Percentiles rank a stretch among this genome's conserved stretches.
Evolutionary conservation across 2,888 invertebrate genomes (phyloP).

Genomic region (Tetragonisca angustula): DNA sequence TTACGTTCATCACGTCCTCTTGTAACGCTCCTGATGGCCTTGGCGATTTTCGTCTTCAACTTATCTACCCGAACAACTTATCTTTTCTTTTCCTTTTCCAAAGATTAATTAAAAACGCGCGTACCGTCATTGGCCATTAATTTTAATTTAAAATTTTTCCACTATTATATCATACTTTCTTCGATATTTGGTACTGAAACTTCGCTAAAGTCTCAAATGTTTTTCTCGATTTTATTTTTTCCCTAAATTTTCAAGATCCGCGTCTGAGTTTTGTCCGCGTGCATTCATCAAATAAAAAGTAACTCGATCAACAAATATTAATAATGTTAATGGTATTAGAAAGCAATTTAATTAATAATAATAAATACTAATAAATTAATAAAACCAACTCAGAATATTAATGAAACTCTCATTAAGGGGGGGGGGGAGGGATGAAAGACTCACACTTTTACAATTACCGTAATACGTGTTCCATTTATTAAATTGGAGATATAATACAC

Average conservation of each 20-base stretch:
- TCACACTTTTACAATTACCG: constrained; percentile 64
- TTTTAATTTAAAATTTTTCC: neutral
- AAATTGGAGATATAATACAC: constrained; percentile 83
- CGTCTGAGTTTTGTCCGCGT: too few species aligned
- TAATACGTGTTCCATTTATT: constrained; percentile 81
- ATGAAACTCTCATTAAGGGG: neutral
- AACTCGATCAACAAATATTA: too few species aligned
- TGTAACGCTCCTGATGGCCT: constrained; percentile 36
- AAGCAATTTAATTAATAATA: too few species aligned
- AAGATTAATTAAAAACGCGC: constrained; percentile 9
- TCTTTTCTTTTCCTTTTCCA: neutral
- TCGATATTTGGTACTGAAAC: neutral
- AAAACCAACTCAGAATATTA: too few species aligned
- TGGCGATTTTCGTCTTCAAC: constrained; percentile 40
- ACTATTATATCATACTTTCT: neutral
- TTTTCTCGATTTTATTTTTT: too few species aligned
- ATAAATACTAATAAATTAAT: too few species aligned
- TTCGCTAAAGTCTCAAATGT: neutral
- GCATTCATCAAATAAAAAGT: too few species aligned
- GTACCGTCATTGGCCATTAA: neutral
- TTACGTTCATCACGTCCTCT: constrained; percentile 52
- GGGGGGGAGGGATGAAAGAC: neutral
- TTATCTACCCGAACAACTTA: constrained; percentile 6
- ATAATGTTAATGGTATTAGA: too few species aligned
- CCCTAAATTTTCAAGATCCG: too few species aligned